Base-by-base conservation (phyloP, 2,888 invertebrate genomes). In the Trissolcus japonicus region DNA sequence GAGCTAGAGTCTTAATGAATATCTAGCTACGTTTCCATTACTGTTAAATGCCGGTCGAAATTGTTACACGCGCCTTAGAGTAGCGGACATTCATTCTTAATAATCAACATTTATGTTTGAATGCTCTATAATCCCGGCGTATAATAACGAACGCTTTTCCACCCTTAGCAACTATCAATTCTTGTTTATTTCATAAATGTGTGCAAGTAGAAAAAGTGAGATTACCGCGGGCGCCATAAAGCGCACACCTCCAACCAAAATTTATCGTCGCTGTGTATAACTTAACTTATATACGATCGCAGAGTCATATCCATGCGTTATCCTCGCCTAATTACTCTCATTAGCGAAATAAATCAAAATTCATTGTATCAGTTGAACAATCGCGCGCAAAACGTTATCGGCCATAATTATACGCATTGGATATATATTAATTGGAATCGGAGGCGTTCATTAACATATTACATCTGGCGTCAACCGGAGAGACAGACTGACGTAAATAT, bases 161-260 rank as follows among this genome's bases (percentile, higher is more conserved):
- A 67, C 67, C 67, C 74, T 67, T 74, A 62, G 67, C 35, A 74
- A 67, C 74, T 67, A 74, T 74, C 62, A 51, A 62, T 74, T 74
- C 74, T 74, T 74, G 74, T 74, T 74, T 74, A 74, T 74, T 56
- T 53, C 62, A 74, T 63, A 75, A 75, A 76, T 69, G 75, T 65
- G 59, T 69, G 35, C 35, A 65, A 69, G 68, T 69, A 60, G 59
- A 69, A 76, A 76, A 76, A 76, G 69, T 48, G 75, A 54, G 65
- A 76, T 76, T 69, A 65, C 75, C 17, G 2, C 7, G 35, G 55
- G 56, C 41, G 65, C 75, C 65, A 69, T 69, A 76, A 75, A 76
- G 40, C 59, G 55, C 55, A 40, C 11, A n/a, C 50, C 56, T 41
- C 53, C 59, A 35, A 46, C 41, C 41, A 4, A 60, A 74, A 74